phyloP scores from a whole-genome alignment of 2,797 vertebrate genomes.

The Cygnus olor region DNA sequence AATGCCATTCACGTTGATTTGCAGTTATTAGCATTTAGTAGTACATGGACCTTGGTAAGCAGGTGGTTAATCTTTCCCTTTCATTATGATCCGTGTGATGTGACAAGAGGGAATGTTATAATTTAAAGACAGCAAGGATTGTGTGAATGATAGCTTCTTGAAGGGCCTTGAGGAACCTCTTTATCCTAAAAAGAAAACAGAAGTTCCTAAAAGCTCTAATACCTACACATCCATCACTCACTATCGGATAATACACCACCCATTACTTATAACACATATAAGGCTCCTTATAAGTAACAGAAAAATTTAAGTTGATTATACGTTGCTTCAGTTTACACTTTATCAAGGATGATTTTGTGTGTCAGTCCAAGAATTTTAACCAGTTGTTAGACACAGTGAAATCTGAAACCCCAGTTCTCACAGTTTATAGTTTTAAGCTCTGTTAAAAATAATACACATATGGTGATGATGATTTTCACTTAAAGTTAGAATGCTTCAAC shows the following conservation, averaged over 20 bases:
- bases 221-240: not conserved
- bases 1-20: not conserved
- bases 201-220: conserved; percentile 15
- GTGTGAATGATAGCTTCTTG: conserved; percentile 37
- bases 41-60: conserved; percentile 49
- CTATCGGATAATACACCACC: not conserved
- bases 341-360: not conserved
- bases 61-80: conserved; percentile 65
- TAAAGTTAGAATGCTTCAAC: not conserved
- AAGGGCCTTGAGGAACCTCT: conserved; percentile 25
- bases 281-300: not conserved
- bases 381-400: not conserved
- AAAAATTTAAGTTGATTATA: not conserved
- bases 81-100: conserved; percentile 51
- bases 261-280: not conserved
- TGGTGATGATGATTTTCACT: not conserved
- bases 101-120: conserved; percentile 68
- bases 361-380: not conserved
- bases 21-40: conserved; percentile 15
- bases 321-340: not conserved
- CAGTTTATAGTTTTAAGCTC: not conserved
- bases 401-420: not conserved
- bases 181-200: conserved; percentile 17
- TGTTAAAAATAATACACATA: not conserved
- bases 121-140: conserved; percentile 63